Evolutionary conservation across 1,140 invertebrate genomes (phyloP).

Genomic region (Lucilia sericata): DNA sequence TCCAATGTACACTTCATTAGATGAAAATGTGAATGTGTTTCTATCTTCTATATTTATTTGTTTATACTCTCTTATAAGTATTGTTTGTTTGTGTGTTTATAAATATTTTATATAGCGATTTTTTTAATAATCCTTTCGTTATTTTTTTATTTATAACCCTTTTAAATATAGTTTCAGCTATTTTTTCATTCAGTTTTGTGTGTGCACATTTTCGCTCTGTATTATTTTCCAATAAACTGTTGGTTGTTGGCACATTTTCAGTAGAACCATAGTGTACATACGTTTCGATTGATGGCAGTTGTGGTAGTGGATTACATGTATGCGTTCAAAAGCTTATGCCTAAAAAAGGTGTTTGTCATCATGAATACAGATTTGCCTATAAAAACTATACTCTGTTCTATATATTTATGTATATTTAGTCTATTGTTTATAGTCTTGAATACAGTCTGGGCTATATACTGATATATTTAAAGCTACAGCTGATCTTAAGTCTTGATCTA

Average conservation of each 20-base stretch:
- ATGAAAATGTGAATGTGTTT: neutral
- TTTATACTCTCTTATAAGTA: neutral
- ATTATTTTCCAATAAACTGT: slow-evolving; percentile 31
- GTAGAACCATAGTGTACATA: neutral
- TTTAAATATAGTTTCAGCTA: neutral
- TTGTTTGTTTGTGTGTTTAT: neutral
- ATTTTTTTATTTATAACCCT: neutral
- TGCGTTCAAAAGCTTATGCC: neutral
- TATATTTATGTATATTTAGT: too few relatives aligned
- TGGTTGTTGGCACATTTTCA: slow-evolving; percentile 42
- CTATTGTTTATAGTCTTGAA: too few relatives aligned
- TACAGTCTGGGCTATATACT: too few relatives aligned
- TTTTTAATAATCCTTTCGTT: neutral
- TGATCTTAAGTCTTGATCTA: too few relatives aligned
- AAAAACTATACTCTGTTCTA: too few relatives aligned
- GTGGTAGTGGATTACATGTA: neutral
- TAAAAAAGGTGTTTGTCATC: too few relatives aligned
- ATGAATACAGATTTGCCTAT: too few relatives aligned
- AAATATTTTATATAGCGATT: neutral
- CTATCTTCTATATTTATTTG: neutral
- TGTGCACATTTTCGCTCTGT: neutral
- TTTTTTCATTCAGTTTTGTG: neutral
- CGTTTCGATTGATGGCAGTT: neutral
- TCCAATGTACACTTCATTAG: slow-evolving; percentile 17
- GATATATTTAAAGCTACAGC: too few relatives aligned